These are phyloP conservation scores for Ostrea denselamellosa DNA, from an alignment of 1,140 invertebrate species.

Conservation along the genomic window DNA sequence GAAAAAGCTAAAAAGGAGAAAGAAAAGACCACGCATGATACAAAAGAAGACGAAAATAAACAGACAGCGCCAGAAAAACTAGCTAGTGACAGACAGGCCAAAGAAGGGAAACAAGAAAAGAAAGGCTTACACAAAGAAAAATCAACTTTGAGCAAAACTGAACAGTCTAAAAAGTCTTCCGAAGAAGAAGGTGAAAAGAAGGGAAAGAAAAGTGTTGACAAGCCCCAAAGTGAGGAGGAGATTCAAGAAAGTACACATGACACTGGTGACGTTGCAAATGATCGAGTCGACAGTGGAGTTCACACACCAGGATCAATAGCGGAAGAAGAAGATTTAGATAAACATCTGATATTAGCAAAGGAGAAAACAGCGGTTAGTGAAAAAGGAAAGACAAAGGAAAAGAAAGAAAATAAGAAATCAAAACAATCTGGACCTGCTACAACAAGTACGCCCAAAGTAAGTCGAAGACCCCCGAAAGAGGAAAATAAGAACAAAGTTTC, in stretches of 20 bases:
- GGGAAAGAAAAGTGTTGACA: neutral
- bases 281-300: conserved; percentile 18
- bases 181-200: neutral
- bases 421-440: conserved; percentile 19
- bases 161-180: neutral
- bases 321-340: conserved; percentile 25
- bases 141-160: neutral
- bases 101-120: conserved; percentile 24
- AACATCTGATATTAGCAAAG: conserved; percentile 19
- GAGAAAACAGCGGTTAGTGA: conserved; percentile 15
- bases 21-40: neutral
- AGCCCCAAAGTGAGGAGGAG: conserved; percentile 22
- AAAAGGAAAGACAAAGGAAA: conserved; percentile 34
- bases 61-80: conserved; percentile 28
- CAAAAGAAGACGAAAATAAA: neutral
- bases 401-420: conserved; percentile 28
- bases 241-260: conserved; percentile 41
- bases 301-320: neutral
- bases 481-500: neutral
- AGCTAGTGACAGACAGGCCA: conserved; percentile 17
- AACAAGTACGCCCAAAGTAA: conserved; percentile 16
- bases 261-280: neutral
- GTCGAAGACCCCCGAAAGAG: neutral
- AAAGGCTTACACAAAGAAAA: conserved; percentile 35
- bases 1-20: conserved; percentile 38